A percentile compares a stretch with the other conserved stretches of the same genome.
Conservation (phyloP, 23 tunicate genomes). For the Pegea sp. region DNA sequence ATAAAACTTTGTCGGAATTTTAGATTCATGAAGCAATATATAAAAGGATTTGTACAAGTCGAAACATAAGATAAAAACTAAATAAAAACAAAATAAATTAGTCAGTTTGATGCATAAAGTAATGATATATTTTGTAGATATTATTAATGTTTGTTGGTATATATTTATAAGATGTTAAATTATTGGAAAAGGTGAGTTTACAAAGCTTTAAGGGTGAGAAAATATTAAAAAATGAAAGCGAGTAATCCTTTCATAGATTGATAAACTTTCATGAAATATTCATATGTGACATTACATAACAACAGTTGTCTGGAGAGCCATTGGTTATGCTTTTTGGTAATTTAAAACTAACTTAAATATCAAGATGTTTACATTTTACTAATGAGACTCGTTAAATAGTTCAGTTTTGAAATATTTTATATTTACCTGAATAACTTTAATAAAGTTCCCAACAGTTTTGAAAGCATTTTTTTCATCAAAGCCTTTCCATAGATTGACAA, state of each 20-base stretch:
- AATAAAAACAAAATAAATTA: background rate
- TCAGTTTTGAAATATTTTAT: background rate
- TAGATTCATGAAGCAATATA: conserved; percentile 75
- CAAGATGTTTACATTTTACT: background rate
- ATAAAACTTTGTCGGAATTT: conserved; percentile 54
- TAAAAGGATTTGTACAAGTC: conserved; percentile 68
- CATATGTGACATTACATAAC: too few relatives aligned
- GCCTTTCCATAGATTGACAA: conserved; percentile 81
- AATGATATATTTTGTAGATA: too few relatives aligned
- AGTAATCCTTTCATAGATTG: too few relatives aligned
- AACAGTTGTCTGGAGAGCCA: too few relatives aligned
- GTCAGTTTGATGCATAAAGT: background rate
- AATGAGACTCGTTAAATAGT: background rate
- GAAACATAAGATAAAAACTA: conserved; percentile 79
- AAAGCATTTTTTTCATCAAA: conserved; percentile 42
- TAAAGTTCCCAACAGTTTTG: conserved; percentile 17
- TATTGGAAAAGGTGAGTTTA: too few relatives aligned
- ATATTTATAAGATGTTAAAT: too few relatives aligned
- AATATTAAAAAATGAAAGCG: too few relatives aligned
- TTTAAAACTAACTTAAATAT: background rate
- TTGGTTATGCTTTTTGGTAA: background rate
- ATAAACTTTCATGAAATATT: too few relatives aligned
- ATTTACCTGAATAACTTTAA: conserved; percentile 64
- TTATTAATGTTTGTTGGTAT: too few relatives aligned
- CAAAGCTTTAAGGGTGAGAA: too few relatives aligned